Base-by-base conservation (phyloP, 2,797 vertebrate species). In the Pseudotriccus pelzelni region DNA sequence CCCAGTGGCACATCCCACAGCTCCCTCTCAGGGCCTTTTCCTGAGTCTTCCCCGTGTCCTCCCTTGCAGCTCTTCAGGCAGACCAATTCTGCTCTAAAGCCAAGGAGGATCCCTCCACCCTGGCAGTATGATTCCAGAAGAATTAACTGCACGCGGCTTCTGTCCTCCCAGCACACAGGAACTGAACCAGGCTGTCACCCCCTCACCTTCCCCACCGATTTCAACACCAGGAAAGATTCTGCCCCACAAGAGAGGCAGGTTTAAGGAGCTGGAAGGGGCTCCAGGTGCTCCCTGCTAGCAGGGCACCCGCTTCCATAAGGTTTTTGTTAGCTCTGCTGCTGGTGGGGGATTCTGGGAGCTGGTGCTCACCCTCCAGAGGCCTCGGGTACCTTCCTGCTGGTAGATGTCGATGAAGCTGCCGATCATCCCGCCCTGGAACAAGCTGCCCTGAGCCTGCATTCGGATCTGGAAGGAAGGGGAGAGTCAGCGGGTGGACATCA, bases 341-440 rank as follows among this genome's bases (percentile, higher is more conserved):
- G 46, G 49, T 32, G 67, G 43, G 63, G 14, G 23, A 47, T 41
- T 46, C 25, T 12, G 56, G 39, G 12, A 89, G 80, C 22, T 20
- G 87, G 25, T 50, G 67, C 99, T 98, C 96, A 99, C 99, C 96
- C 99, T 98, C 99, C 99, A 99, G 84, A 99, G 98, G 44, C 99
- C 99, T 46, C 98, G 98, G 44, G 99, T 99, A 21, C 99, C 99
- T 94, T 99, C 99, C 13, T 99, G 99, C 97, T 99, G 99, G 97
- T 99, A 99, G 97, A 99, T 99, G 97, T 99, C 99, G 17, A 99
- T 98, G 97, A 99, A 99, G 97, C 99, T 99, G 90, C 99, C 98
- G 83, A 99, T 99, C 99, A 99, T 99, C 93, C 99, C 99, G 2
- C 99, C 99, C 83, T 99, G 99, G 59, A 99, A 98, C 68, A 99